Base-by-base conservation (phyloP, 2,888 invertebrate species). In the Noctua fimbriata region DNA sequence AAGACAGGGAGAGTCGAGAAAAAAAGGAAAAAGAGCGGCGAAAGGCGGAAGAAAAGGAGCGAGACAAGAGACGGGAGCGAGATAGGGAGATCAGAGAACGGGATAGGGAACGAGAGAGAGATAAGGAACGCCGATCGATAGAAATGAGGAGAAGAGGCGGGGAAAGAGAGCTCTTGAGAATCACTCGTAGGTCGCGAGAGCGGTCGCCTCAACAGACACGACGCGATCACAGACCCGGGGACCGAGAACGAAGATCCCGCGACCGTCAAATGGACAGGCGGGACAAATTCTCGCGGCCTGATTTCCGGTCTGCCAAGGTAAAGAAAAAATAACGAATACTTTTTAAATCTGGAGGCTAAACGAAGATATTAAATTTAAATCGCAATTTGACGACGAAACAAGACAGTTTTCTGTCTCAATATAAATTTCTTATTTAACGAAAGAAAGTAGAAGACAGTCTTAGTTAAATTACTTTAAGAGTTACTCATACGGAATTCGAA, bases 1-100 rank as follows among this genome's bases (percentile, higher is more conserved):
- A 92, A 58, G 94, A 94, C 66, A 82, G 90, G 60, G 85, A 87
- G 21, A 74, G 94, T 78, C 91, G 93, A 80, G 93, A 96, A 83
- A 93, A 94, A 60, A 89, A 89, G 18, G 89, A 89, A 60, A 89
- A 87, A 89, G 96, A 91, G 79, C 93, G 89, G 32, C 92, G 90
- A 90, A 95, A 92, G 92, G 90, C 84, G 60, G 90, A 92, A 58
- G 94, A 94, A 49, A 83, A 88, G 7, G 88, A 89, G 4, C 78
- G 89, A 28, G 88, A 90, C 91, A 47, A 89, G 91, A 36, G 93
- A 93, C 73, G 92, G 18, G 89, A 89, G 67, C 86, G 90, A n/a
- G 91, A 90, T 81, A 89, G 93, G 90, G 92, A 92, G 24, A 91
- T 92, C 66, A 86, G 90, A 49, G 90, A 92, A 44, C 80, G 91